phyloP scores from a whole-genome alignment of 2,797 vertebrate genomes.

The Darevskia mixta region DNA sequence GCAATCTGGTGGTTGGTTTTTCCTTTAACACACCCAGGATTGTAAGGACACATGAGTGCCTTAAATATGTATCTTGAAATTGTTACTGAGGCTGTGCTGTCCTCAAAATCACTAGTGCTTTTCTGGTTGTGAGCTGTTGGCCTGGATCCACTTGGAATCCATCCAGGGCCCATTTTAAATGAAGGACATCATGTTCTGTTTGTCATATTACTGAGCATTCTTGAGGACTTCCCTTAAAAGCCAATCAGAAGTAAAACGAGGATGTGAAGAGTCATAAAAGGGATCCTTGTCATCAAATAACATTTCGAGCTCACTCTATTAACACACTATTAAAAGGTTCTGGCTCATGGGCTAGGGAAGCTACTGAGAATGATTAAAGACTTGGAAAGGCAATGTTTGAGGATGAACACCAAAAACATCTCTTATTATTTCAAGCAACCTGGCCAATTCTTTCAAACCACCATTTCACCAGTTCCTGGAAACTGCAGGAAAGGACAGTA shows the following conservation, averaged over 20 bases:
- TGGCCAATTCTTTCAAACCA: background rate
- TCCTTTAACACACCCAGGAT: background rate
- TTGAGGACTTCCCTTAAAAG: conserved; percentile 73
- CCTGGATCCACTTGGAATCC: conserved; percentile 59
- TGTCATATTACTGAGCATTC: conserved; percentile 54
- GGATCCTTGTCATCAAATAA: conserved; percentile 30
- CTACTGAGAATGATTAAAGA: background rate
- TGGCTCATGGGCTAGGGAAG: conserved; percentile 7
- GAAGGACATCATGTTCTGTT: conserved; percentile 7
- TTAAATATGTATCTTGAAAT: background rate
- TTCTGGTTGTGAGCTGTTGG: background rate
- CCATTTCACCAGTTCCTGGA: background rate
- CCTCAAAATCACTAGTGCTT: background rate
- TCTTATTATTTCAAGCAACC: background rate
- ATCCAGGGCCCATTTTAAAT: conserved; percentile 45
- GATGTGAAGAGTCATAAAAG: conserved; percentile 15
- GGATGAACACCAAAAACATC: background rate
- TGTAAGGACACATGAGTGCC: background rate
- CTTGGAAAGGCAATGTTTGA: background rate
- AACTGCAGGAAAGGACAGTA: too few species aligned
- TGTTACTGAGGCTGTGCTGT: background rate
- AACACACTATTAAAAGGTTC: conserved; percentile 32
- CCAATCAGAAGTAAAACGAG: conserved; percentile 40
- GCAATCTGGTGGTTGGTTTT: background rate
- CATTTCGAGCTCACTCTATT: conserved; percentile 9